Percentiles rank a stretch among this genome's conserved stretches.
phyloP scores from a whole-genome alignment of 2,113 vertebrate species.

The Esox niger region DNA sequence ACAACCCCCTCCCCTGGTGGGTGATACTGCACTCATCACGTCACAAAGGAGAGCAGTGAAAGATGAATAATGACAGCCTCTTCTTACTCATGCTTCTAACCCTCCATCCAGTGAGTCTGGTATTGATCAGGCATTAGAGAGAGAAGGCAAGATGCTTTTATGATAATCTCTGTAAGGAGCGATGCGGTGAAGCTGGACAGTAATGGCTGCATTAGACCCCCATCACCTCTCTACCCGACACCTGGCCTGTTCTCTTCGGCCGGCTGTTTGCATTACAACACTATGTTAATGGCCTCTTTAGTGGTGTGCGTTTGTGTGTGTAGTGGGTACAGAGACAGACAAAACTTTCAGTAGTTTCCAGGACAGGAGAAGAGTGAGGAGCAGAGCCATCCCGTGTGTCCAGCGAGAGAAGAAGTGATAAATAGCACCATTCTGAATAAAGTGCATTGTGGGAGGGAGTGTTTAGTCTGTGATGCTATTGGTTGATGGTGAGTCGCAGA shows the following conservation, averaged over 20 bases:
- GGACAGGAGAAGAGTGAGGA: slow-evolving; percentile 60
- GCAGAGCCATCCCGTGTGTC: slow-evolving; percentile 61
- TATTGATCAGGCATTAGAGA: slow-evolving; percentile 81
- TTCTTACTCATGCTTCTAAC: slow-evolving; percentile 43
- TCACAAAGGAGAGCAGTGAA: slow-evolving; percentile 18
- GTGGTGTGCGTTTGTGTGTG: slow-evolving; percentile 27
- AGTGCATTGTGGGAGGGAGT: slow-evolving; percentile 43
- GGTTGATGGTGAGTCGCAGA: slow-evolving; percentile 51
- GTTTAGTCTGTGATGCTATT: slow-evolving; percentile 46
- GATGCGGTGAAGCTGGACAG: slow-evolving; percentile 41
- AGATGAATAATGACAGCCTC: slow-evolving; percentile 51
- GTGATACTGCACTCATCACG: slow-evolving; percentile 29
- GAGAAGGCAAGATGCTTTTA: slow-evolving; percentile 71
- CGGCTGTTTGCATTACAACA: slow-evolving; percentile 76
- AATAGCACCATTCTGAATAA: slow-evolving; percentile 58
- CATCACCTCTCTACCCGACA: slow-evolving; percentile 71
- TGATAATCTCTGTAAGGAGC: slow-evolving; percentile 72
- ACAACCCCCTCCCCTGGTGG: not conserved
- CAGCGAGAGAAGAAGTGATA: slow-evolving; percentile 58
- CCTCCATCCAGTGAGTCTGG: slow-evolving; percentile 67
- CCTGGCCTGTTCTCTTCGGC: slow-evolving; percentile 71
- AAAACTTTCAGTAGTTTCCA: slow-evolving; percentile 75
- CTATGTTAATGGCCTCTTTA: slow-evolving; percentile 75
- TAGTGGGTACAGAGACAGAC: slow-evolving; percentile 27
- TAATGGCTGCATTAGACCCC: slow-evolving; percentile 79